These are phyloP conservation scores for Herpetotheres cachinnans DNA, from an alignment of 2,113 vertebrate species.

Conservation along the genomic window DNA sequence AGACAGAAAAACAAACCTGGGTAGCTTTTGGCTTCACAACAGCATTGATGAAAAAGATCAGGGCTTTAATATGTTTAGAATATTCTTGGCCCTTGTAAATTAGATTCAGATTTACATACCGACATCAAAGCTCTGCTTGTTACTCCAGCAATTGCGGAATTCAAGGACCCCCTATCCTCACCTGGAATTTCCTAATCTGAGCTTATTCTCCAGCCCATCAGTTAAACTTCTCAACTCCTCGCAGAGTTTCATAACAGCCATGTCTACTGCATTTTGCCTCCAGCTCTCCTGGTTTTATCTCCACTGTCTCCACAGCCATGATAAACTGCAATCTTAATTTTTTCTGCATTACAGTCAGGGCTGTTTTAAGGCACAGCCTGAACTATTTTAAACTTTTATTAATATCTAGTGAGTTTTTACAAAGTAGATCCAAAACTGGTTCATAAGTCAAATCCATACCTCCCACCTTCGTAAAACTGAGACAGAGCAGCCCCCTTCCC, in stretches of 20 bases:
- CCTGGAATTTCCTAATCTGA: not conserved
- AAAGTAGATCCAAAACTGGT: not conserved
- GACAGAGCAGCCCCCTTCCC: not conserved
- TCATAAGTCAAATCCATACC: not conserved
- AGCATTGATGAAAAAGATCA: not conserved
- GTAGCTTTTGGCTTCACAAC: not conserved
- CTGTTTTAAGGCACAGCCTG: not conserved
- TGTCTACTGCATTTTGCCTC: not conserved
- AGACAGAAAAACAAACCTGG: not conserved
- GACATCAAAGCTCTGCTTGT: not conserved
- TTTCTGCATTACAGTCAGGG: not conserved
- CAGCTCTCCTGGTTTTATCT: not conserved
- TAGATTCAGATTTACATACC: not conserved
- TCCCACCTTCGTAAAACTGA: not conserved
- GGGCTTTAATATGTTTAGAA: not conserved
- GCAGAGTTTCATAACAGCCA: not conserved
- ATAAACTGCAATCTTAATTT: not conserved
- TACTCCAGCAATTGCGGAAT: not conserved
- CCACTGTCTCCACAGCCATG: not conserved
- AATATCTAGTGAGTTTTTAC: not conserved
- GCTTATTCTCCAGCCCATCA: not conserved
- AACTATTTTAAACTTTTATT: slow-evolving; percentile 16
- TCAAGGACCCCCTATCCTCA: not conserved
- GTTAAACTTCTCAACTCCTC: fast-evolving
- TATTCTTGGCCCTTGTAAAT: not conserved